Evolutionary conservation across 2,113 vertebrate genomes (phyloP).

Genomic region (Procavia capensis): DNA sequence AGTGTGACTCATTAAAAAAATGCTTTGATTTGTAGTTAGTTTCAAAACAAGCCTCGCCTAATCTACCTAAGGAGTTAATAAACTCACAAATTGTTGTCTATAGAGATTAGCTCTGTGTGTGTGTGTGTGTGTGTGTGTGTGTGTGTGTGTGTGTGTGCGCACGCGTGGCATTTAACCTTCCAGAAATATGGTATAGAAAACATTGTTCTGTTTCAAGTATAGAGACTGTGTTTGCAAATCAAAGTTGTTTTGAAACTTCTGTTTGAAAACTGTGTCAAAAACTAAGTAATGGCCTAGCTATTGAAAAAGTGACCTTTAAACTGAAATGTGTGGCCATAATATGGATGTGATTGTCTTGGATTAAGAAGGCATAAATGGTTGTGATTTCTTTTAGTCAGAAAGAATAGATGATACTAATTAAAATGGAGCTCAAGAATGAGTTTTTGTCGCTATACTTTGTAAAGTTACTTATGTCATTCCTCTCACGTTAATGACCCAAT

Average conservation of each 20-base stretch:
- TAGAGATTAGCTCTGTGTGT: slow-evolving; percentile 22
- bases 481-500: slow-evolving; percentile 17
- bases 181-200: background rate
- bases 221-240: slow-evolving; percentile 56
- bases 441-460: slow-evolving; percentile 42
- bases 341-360: slow-evolving; percentile 31
- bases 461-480: slow-evolving; percentile 33
- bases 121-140: background rate
- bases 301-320: slow-evolving; percentile 69
- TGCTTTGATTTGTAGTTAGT: slow-evolving; percentile 55
- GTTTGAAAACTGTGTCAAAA: slow-evolving; percentile 56
- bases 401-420: slow-evolving; percentile 1
- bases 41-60: slow-evolving; percentile 40
- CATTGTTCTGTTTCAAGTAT: slow-evolving; percentile 44
- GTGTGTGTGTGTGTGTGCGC: background rate
- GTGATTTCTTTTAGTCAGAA: slow-evolving; percentile 47
- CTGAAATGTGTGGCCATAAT: background rate
- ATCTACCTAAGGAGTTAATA: slow-evolving; percentile 44
- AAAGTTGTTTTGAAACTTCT: slow-evolving; percentile 74
- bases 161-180: slow-evolving; percentile 54
- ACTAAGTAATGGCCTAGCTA: slow-evolving; percentile 45
- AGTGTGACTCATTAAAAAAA: slow-evolving; percentile 35
- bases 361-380: background rate
- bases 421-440: slow-evolving; percentile 37
- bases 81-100: slow-evolving; percentile 29